These are phyloP conservation scores for Hermodice carunculata DNA, from an alignment of 2,888 invertebrate species.

Conservation along the genomic window DNA sequence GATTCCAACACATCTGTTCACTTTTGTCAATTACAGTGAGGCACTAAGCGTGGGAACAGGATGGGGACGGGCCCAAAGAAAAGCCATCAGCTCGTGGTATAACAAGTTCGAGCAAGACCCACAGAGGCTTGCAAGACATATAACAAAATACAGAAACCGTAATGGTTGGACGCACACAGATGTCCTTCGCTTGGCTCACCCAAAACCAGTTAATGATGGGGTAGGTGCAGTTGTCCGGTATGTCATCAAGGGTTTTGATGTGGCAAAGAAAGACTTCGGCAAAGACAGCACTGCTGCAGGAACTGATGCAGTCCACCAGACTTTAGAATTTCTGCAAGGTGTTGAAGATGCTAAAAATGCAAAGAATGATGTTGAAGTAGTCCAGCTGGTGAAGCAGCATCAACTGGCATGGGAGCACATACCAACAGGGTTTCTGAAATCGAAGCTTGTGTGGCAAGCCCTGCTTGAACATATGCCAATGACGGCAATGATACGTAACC, in stretches of 20 bases:
- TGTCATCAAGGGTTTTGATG: constrained; percentile 49
- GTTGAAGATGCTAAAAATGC: constrained; percentile 54
- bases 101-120: constrained; percentile 67
- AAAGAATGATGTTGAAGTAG: constrained; percentile 44
- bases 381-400: constrained; percentile 62
- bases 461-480: constrained; percentile 67
- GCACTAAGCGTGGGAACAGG: constrained; percentile 70
- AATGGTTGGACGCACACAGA: constrained; percentile 82
- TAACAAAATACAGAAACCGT: constrained; percentile 76
- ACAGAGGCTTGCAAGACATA: constrained; percentile 76
- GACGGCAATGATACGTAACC: constrained; percentile 68
- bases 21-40: constrained; percentile 76
- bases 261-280: constrained; percentile 38
- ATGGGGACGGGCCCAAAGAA: constrained; percentile 78
- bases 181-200: constrained; percentile 71
- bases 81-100: constrained; percentile 78
- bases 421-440: constrained; percentile 78
- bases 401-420: constrained; percentile 78
- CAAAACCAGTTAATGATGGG: constrained; percentile 41
- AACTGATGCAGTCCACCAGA: neutral
- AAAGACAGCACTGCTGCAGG: constrained; percentile 14
- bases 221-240: constrained; percentile 45
- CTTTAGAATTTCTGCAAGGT: constrained; percentile 46
- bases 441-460: constrained; percentile 74
- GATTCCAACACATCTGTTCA: constrained; percentile 77